These are phyloP conservation scores for Notocelia uddmanniana DNA, from an alignment of 2,888 invertebrate genomes.

Conservation along the genomic window DNA sequence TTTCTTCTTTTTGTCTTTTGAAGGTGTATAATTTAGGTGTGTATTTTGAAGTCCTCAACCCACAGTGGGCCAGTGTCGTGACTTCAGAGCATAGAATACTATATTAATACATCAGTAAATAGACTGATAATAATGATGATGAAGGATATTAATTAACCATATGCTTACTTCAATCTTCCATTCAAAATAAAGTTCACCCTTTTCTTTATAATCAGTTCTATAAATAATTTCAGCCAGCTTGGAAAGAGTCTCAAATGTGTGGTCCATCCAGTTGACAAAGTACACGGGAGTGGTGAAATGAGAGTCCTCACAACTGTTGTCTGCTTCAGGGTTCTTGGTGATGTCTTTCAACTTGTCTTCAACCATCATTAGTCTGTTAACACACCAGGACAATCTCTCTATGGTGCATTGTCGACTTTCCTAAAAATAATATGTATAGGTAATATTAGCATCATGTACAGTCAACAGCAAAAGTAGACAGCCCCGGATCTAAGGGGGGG, in stretches of 20 bases:
- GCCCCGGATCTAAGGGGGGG: no score
- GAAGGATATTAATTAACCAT: background rate
- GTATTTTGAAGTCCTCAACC: no score
- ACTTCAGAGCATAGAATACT: no score
- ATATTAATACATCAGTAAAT: no score
- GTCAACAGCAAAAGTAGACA: no score
- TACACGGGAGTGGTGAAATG: constrained; percentile 70
- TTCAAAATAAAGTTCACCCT: constrained; percentile 54
- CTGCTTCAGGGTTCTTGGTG: constrained; percentile 45
- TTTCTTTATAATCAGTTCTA: constrained; percentile 65
- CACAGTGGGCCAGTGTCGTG: no score
- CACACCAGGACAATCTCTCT: constrained; percentile 76
- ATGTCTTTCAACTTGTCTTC: constrained; percentile 57
- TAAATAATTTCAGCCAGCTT: constrained; percentile 69
- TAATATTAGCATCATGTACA: background rate
- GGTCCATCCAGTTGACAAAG: constrained; percentile 82
- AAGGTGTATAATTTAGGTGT: no score
- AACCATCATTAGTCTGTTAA: constrained; percentile 64
- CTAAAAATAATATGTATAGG: constrained; percentile 55
- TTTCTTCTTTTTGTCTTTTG: no score
- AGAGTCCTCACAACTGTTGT: constrained; percentile 58
- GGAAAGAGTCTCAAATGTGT: constrained; percentile 74
- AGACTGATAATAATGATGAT: no score
- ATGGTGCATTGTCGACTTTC: constrained; percentile 72
- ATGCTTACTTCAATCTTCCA: constrained; percentile 72